Conservation (phyloP, 2,797 vertebrate genomes). For the Phyllotis vaccarum region DNA sequence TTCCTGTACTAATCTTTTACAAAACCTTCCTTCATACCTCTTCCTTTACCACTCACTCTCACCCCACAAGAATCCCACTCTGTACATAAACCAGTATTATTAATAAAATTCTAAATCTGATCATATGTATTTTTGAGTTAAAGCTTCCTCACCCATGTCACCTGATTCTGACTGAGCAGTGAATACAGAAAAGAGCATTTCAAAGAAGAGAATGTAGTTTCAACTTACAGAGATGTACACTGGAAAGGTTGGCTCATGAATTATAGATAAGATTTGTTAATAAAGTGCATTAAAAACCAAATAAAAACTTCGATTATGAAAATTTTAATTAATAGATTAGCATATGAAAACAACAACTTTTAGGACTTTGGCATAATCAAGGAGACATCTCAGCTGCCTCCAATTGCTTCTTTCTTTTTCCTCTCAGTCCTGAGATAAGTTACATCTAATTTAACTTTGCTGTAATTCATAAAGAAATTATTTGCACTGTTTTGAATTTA, state of each 20-base stretch:
- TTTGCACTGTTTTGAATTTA: not conserved
- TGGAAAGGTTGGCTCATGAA: not conserved
- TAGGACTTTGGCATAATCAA: not conserved
- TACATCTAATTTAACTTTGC: not conserved
- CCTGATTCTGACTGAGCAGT: not conserved
- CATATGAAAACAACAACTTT: not conserved
- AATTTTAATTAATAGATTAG: not conserved
- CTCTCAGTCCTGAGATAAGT: not conserved
- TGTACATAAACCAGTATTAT: not conserved
- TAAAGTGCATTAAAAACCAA: not conserved
- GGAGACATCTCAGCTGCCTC: constrained; percentile 5
- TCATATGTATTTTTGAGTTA: not conserved
- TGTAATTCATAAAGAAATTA: not conserved
- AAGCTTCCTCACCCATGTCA: not conserved
- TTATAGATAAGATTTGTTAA: not conserved
- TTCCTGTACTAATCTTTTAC: not conserved
- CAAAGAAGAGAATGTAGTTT: not conserved
- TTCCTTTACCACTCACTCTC: not conserved
- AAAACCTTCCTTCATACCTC: not conserved
- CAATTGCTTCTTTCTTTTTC: not conserved
- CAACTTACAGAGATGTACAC: not conserved
- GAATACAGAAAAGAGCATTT: not conserved
- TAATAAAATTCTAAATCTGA: not conserved
- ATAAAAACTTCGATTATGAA: not conserved
- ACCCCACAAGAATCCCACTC: not conserved